These are phyloP conservation scores for Alaudala cheleensis DNA, from an alignment of 2,113 vertebrate species.

Conservation along the genomic window DNA sequence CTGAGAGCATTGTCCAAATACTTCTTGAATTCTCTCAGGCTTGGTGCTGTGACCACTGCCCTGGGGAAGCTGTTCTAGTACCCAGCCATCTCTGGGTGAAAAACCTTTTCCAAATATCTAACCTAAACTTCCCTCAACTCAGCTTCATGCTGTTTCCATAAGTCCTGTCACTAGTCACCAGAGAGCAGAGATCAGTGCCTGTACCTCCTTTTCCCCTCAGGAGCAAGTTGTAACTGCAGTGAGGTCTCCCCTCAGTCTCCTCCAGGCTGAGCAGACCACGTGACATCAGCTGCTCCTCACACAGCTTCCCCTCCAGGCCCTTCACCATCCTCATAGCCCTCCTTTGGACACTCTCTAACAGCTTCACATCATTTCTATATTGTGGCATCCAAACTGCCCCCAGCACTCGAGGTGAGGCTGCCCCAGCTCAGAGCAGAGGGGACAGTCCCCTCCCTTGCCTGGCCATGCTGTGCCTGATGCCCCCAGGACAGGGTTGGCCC, in stretches of 20 bases:
- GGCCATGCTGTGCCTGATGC: not conserved
- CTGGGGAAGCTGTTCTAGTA: not conserved
- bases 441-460: not conserved
- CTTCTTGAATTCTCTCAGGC: not conserved
- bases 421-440: not conserved
- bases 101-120: not conserved
- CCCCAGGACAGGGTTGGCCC: not conserved
- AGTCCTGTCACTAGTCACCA: rapidly evolving
- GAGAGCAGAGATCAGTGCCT: rapidly evolving
- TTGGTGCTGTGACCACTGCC: not conserved
- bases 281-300: not conserved
- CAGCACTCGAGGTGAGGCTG: not conserved
- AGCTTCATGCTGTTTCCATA: not conserved
- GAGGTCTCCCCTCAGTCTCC: not conserved
- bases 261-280: not conserved
- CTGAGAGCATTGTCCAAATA: not conserved
- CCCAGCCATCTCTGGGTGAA: not conserved
- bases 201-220: not conserved
- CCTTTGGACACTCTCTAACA: not conserved
- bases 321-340: not conserved
- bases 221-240: rapidly evolving
- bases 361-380: not conserved
- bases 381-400: not conserved
- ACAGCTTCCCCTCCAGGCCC: not conserved
- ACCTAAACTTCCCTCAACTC: not conserved